These are phyloP conservation scores for Brachymystax lenok DNA, from an alignment of 2,797 vertebrate genomes.

Conservation along the genomic window DNA sequence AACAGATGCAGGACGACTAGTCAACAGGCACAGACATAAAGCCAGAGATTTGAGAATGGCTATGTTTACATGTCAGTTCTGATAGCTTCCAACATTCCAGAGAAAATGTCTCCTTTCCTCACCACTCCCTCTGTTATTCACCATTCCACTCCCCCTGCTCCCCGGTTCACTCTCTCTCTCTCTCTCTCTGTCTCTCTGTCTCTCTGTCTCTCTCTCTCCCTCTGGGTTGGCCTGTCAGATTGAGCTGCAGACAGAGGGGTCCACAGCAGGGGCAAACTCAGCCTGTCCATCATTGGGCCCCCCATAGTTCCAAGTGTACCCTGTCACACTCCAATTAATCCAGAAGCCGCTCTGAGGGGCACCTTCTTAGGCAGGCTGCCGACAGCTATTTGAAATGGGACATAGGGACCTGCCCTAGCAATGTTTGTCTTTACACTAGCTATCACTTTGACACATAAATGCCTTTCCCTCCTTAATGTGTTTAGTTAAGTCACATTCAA, in stretches of 20 bases:
- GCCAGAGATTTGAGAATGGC: slow-evolving; percentile 36
- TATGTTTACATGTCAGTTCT: slow-evolving; percentile 45
- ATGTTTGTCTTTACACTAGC: slow-evolving; percentile 31
- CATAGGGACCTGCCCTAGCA: slow-evolving; percentile 20
- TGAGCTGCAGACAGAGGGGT: slow-evolving; percentile 62
- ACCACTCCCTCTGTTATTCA: slow-evolving; percentile 8
- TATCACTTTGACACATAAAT: slow-evolving; percentile 1
- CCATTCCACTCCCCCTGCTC: background rate
- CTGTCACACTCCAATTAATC: slow-evolving; percentile 70
- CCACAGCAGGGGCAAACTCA: slow-evolving; percentile 54
- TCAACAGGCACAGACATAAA: slow-evolving; percentile 27
- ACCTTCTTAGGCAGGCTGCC: slow-evolving; percentile 43
- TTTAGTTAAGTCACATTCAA: background rate
- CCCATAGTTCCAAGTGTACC: slow-evolving; percentile 53
- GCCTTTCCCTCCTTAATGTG: background rate
- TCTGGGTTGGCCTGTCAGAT: slow-evolving; percentile 52
- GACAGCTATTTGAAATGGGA: slow-evolving; percentile 43
- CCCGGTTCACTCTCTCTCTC: slow-evolving; percentile 37
- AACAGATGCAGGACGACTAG: slow-evolving; percentile 20
- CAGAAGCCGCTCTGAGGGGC: slow-evolving; percentile 41
- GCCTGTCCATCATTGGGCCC: slow-evolving; percentile 51
- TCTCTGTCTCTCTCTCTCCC: background rate
- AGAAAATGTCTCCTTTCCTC: slow-evolving; percentile 33
- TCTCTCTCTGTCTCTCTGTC: slow-evolving; percentile 8
- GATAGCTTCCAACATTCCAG: slow-evolving; percentile 34